Conservation (phyloP, 2,113 vertebrate species). For the Vidua macroura region DNA sequence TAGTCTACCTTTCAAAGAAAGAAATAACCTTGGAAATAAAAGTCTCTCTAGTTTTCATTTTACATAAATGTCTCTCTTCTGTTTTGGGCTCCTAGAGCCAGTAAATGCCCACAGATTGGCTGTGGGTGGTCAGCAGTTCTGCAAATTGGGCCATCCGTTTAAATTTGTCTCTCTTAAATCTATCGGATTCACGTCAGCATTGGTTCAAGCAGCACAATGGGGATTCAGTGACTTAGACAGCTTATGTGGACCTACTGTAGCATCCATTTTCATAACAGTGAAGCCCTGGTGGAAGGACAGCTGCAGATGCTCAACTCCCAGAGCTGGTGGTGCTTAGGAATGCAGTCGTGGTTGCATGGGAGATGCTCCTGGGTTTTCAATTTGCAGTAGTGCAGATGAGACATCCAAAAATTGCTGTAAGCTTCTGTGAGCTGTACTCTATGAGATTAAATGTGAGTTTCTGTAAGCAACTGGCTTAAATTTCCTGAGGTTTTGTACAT, state of each 20-base stretch:
- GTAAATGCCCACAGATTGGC: not conserved
- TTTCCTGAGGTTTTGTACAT: not conserved
- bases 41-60: not conserved
- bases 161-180: constrained; percentile 18
- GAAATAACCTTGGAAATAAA: not conserved
- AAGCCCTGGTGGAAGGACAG: not conserved
- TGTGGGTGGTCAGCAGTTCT: constrained; percentile 35
- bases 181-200: not conserved
- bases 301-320: not conserved
- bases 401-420: not conserved
- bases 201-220: not conserved
- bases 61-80: not conserved
- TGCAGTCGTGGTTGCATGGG: not conserved
- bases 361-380: not conserved
- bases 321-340: not conserved
- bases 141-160: constrained; percentile 13
- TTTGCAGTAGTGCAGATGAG: not conserved
- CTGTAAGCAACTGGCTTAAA: not conserved
- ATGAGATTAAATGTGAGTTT: not conserved
- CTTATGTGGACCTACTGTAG: not conserved
- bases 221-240: not conserved
- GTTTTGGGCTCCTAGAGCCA: not conserved
- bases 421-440: not conserved
- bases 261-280: not conserved
- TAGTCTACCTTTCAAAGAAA: not conserved